phyloP scores from a whole-genome alignment of 2,797 vertebrate species.

The Aldrovandia affinis region DNA sequence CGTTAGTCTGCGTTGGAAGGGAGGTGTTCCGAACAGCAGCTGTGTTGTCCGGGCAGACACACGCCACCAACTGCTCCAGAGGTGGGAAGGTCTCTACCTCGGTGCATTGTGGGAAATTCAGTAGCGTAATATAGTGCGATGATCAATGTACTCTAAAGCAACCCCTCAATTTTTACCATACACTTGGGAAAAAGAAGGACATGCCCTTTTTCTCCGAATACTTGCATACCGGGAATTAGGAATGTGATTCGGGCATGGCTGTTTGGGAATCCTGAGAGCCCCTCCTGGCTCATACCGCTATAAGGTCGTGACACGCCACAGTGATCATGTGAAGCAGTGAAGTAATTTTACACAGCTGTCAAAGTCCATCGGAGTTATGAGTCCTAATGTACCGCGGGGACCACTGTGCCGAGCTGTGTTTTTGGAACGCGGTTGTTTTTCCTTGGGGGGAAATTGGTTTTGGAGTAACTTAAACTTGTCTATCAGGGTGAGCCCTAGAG shows the following conservation, averaged over 20 bases:
- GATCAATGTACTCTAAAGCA: not conserved
- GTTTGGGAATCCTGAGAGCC: slow-evolving; percentile 3
- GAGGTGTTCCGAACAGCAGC: not conserved
- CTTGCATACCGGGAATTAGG: not conserved
- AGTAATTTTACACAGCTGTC: slow-evolving; percentile 29
- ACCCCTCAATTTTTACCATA: not conserved
- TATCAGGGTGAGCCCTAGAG: slow-evolving; percentile 46
- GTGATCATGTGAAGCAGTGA: slow-evolving; percentile 17
- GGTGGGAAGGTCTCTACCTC: not conserved
- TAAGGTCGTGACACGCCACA: slow-evolving; percentile 2
- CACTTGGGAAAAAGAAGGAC: not conserved
- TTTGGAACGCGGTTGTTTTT: slow-evolving; percentile 30
- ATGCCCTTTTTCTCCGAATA: not conserved
- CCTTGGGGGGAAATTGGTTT: slow-evolving; percentile 9
- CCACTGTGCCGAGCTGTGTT: slow-evolving; percentile 37
- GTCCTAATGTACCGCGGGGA: slow-evolving; percentile 34
- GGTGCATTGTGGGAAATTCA: not conserved
- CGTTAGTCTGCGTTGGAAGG: not conserved
- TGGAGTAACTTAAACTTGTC: slow-evolving; percentile 16
- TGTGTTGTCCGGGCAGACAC: not conserved
- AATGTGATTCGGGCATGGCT: slow-evolving; percentile 10
- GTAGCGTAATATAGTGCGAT: not conserved
- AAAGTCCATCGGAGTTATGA: slow-evolving; percentile 13
- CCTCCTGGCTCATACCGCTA: not conserved
- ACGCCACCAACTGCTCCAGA: not conserved